Evolutionary conservation across 37 sponge, comb jelly and placozoan species (phyloP).

Genomic region (Diacarnus erythraeanus): DNA sequence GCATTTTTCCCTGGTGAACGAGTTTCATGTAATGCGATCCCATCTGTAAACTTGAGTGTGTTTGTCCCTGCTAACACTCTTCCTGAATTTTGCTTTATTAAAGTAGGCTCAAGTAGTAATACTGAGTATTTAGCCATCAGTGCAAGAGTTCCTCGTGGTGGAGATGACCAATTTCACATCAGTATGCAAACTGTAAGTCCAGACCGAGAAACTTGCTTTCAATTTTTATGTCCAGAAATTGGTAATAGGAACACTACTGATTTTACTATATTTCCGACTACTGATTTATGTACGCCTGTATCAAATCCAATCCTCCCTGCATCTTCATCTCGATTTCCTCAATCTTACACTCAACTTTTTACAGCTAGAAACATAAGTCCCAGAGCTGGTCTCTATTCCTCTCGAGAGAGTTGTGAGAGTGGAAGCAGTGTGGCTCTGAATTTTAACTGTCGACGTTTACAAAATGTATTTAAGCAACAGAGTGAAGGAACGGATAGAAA

Average conservation of each 20-base stretch:
- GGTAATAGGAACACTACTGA: background rate
- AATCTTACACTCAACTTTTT: background rate
- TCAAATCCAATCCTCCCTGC: background rate
- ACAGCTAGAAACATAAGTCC: background rate
- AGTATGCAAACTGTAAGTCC: background rate
- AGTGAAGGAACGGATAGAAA: too few species aligned
- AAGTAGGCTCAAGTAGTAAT: background rate
- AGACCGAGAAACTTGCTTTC: background rate
- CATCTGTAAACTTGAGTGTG: constrained; percentile 8
- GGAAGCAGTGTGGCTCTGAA: background rate
- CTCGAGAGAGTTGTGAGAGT: background rate
- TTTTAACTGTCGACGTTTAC: background rate
- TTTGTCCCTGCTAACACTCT: background rate
- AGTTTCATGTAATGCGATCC: constrained; percentile 15
- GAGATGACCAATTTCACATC: background rate
- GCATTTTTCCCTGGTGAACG: constrained; percentile 56
- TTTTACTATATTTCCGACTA: background rate
- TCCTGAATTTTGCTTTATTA: background rate
- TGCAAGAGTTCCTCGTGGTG: background rate
- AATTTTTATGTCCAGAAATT: background rate
- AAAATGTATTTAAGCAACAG: too few species aligned
- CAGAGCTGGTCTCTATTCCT: background rate
- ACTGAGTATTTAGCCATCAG: background rate
- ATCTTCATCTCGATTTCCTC: background rate
- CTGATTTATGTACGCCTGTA: background rate